Base-by-base conservation (phyloP, 2,797 vertebrate species). In the Garrulus glandarius region DNA sequence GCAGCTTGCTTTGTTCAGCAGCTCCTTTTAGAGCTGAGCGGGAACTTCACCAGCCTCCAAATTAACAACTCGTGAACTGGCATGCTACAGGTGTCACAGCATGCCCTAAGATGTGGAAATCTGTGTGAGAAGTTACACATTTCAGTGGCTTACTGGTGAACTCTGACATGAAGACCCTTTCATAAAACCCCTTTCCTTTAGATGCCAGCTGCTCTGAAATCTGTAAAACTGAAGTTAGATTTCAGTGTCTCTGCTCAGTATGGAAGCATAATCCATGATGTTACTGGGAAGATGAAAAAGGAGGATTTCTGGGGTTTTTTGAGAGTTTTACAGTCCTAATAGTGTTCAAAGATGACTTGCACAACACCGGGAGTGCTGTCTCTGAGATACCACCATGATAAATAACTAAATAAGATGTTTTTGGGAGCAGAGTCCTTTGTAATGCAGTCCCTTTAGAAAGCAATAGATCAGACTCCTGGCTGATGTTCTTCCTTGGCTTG, bases 1-100 rank as follows among this genome's bases (percentile, higher is more conserved):
- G 29, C 36, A 34, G 4, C 0, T 12, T 0, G 0, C 29, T 84
- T 83, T 47, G 32, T 20, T 77, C 39, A 77, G 52, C 2, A 5
- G 23, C 18, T 67, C 17, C 29, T 56, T 76, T 82, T 44, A 56
- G 19, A 75, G 29, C 0, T 1, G 37, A 74, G 34, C 30, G 52
- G n/a, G 63, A 84, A 13, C 55, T 79, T 78, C 27, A 37, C 5
- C n/a, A 82, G 11, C 12, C 27, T 61, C 47, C 41, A 47, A 87
- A 75, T 29, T 14, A 78, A 18, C 11, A 78, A 4, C 22, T 50
- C 11, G 4, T 32, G 21, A 34, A 36, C 29, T 76, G 55, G 10
- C 3, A 12, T 43, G 13, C 53, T 78, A 18, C 3, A 6, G 13
- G 22, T 37, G 9, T 50, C 23, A 36, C 2, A 70, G 18, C 23